phyloP scores from a whole-genome alignment of 1,140 invertebrate species.

The Camponotus floridanus region DNA sequence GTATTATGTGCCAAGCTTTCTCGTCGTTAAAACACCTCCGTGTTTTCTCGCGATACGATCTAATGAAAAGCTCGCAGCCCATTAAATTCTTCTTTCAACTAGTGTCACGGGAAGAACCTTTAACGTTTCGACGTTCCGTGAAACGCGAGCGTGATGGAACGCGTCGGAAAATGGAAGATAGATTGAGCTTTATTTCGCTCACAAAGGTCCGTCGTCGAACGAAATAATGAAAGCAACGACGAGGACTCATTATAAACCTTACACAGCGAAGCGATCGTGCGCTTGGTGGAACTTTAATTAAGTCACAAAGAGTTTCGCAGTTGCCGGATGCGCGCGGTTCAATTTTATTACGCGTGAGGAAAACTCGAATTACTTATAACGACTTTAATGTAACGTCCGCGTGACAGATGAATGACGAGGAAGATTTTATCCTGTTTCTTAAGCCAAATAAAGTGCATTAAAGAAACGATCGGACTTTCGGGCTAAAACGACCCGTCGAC shows the following conservation, averaged over 20 bases:
- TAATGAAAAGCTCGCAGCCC: background rate
- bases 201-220: slow-evolving; percentile 61
- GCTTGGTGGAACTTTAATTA: slow-evolving; percentile 62
- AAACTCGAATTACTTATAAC: slow-evolving; percentile 51
- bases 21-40: background rate
- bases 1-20: slow-evolving; percentile 1
- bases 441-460: slow-evolving; percentile 50
- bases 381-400: slow-evolving; percentile 15
- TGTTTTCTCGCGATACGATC: background rate
- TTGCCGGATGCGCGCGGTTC: slow-evolving; percentile 10
- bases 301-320: slow-evolving; percentile 55
- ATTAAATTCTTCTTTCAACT: background rate
- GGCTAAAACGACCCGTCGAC: slow-evolving; percentile 13
- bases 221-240: slow-evolving; percentile 66
- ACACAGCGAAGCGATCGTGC: slow-evolving; percentile 41
- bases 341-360: slow-evolving; percentile 41
- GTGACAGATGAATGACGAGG: slow-evolving; percentile 3
- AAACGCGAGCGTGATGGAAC: slow-evolving; percentile 23
- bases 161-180: slow-evolving; percentile 19
- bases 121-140: background rate
- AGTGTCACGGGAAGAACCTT: background rate
- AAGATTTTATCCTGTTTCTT: background rate
- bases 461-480: slow-evolving; percentile 23
- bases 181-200: slow-evolving; percentile 66
- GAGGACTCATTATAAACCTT: slow-evolving; percentile 59